These are phyloP conservation scores for Tachina lurida DNA, from an alignment of 2,888 invertebrate species.

Conservation along the genomic window DNA sequence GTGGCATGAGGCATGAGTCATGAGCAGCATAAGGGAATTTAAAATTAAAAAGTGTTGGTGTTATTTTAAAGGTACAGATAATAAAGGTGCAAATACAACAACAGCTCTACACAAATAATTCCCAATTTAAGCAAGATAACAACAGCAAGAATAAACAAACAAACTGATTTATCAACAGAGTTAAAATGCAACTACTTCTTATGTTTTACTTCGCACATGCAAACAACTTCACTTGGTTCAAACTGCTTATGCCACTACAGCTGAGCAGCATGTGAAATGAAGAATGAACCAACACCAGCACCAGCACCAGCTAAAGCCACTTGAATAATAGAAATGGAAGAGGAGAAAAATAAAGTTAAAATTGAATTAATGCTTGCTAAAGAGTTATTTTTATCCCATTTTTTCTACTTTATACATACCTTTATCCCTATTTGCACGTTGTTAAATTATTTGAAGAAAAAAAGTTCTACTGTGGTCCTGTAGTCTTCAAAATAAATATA, in stretches of 20 bases:
- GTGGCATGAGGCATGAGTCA: neutral
- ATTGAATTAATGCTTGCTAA: constrained; percentile 70
- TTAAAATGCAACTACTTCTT: constrained; percentile 36
- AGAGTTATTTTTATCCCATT: constrained; percentile 62
- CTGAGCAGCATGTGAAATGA: constrained; percentile 14
- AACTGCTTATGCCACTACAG: neutral
- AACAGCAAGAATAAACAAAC: constrained; percentile 45
- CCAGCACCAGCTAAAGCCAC: constrained; percentile 11
- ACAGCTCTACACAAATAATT: constrained; percentile 63
- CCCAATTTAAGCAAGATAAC: constrained; percentile 53
- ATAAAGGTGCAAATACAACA: constrained; percentile 38
- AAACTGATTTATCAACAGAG: constrained; percentile 38
- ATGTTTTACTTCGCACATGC: neutral
- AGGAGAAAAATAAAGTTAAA: constrained; percentile 27
- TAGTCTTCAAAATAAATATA: constrained; percentile 27
- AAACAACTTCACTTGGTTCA: constrained; percentile 3
- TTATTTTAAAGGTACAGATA: constrained; percentile 21
- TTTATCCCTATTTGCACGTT: neutral
- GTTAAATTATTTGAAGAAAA: constrained; percentile 48
- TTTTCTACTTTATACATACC: constrained; percentile 4
- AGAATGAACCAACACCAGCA: neutral
- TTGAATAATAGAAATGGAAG: constrained; percentile 36
- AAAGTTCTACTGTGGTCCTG: constrained; percentile 23
- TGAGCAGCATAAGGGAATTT: constrained; percentile 29
- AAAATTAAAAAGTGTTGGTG: constrained; percentile 39